These are phyloP conservation scores for Oreochromis tanganicae DNA, from an alignment of 2,113 vertebrate genomes.

Conservation along the genomic window DNA sequence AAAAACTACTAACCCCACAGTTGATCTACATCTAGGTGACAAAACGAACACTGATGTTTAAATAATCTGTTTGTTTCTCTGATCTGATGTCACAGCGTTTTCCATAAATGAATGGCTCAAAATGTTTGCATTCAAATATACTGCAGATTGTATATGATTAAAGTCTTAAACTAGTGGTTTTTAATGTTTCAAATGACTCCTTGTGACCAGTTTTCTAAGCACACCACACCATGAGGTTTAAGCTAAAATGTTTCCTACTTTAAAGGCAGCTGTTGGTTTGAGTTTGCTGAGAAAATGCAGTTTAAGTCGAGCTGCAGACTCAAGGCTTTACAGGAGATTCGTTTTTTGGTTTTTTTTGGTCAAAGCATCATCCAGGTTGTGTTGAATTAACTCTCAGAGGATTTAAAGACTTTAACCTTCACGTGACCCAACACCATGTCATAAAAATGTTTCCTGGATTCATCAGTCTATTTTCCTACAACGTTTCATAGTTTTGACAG, in stretches of 20 bases:
- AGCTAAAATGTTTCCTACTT: neutral
- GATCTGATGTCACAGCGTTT: neutral
- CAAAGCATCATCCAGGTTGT: neutral
- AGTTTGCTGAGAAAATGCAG: neutral
- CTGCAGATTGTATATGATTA: neutral
- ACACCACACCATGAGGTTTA: neutral
- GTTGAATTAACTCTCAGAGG: neutral
- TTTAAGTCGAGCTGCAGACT: neutral
- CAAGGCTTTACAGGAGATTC: neutral
- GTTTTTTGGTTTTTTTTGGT: neutral
- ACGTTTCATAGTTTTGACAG: neutral
- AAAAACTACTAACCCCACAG: neutral
- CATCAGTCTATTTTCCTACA: neutral
- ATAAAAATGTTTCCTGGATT: neutral
- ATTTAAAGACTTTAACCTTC: neutral
- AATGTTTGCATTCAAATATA: neutral
- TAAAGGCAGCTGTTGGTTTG: neutral
- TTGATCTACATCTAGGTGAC: neutral
- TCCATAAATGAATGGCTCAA: neutral
- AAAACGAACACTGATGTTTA: neutral
- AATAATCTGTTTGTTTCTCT: neutral
- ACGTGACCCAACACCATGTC: neutral
- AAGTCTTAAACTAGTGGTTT: neutral
- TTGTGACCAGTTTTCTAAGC: neutral
- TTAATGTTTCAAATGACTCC: neutral